Conservation (phyloP, 2,888 invertebrate species). For the Drosophila monieri region DNA sequence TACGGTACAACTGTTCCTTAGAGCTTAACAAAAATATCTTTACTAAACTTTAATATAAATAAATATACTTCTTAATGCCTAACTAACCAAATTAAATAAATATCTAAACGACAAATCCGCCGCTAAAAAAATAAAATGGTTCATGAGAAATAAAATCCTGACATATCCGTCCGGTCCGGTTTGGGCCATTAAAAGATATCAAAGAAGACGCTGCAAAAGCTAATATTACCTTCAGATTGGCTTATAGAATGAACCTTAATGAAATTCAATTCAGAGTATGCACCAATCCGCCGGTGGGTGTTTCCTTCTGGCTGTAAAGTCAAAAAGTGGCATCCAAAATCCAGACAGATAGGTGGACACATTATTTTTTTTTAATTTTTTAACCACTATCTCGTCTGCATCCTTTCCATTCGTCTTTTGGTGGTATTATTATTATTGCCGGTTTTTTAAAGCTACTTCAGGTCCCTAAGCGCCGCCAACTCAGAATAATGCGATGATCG, state of each 20-base stretch:
- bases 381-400: slow-evolving; percentile 37
- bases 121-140: slow-evolving; percentile 9
- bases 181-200: slow-evolving; percentile 52
- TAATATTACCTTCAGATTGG: slow-evolving; percentile 45
- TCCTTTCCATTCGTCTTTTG: slow-evolving; percentile 33
- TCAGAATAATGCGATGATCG: slow-evolving; percentile 49
- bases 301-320: slow-evolving; percentile 82
- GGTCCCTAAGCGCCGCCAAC: slow-evolving; percentile 58
- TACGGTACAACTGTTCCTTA: no score
- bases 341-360: slow-evolving; percentile 78
- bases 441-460: slow-evolving; percentile 45
- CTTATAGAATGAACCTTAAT: slow-evolving; percentile 75
- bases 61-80: no score
- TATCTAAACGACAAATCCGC: slow-evolving; percentile 58
- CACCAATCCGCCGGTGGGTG: slow-evolving; percentile 80
- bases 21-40: no score
- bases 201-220: slow-evolving; percentile 27
- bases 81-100: not conserved
- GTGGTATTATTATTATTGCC: slow-evolving; percentile 57
- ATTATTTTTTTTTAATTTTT: slow-evolving; percentile 29
- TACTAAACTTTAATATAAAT: no score
- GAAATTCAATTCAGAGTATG: slow-evolving; percentile 71
- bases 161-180: slow-evolving; percentile 52
- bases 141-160: slow-evolving; percentile 3
- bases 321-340: slow-evolving; percentile 78